These are phyloP conservation scores for Rhagoletis pomonella DNA, from an alignment of 1,140 invertebrate genomes.

Conservation along the genomic window DNA sequence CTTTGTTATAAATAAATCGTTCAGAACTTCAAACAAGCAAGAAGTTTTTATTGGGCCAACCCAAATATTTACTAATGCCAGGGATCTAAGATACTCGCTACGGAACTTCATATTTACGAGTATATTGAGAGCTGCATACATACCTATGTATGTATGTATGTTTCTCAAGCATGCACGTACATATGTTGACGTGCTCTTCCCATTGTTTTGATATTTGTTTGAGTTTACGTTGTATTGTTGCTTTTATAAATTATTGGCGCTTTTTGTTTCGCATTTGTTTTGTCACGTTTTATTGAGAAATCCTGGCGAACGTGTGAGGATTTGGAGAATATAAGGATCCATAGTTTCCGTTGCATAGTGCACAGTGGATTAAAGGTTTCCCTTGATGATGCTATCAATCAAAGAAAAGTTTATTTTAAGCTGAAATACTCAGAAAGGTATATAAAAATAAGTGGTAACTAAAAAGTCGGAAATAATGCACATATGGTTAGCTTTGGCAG, in stretches of 20 bases:
- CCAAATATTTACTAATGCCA: neutral
- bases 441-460: too few relatives aligned
- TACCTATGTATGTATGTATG: neutral
- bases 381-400: too few relatives aligned
- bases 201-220: neutral
- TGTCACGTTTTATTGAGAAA: constrained; percentile 62
- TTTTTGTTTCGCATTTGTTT: constrained; percentile 53
- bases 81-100: neutral
- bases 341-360: neutral
- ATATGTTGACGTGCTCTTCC: neutral
- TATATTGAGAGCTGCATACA: neutral
- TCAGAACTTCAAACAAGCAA: neutral
- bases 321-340: neutral
- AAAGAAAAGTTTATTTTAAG: too few relatives aligned
- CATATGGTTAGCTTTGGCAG: too few relatives aligned
- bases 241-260: constrained; percentile 45
- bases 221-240: neutral
- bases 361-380: too few relatives aligned
- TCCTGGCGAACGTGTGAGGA: constrained; percentile 25
- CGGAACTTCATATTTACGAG: neutral
- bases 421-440: too few relatives aligned
- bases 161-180: neutral
- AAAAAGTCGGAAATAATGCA: too few relatives aligned
- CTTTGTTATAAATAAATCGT: constrained; percentile 8
- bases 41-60: neutral